Conservation (phyloP, 2,113 vertebrate species). For the Muscicapa adusta region DNA sequence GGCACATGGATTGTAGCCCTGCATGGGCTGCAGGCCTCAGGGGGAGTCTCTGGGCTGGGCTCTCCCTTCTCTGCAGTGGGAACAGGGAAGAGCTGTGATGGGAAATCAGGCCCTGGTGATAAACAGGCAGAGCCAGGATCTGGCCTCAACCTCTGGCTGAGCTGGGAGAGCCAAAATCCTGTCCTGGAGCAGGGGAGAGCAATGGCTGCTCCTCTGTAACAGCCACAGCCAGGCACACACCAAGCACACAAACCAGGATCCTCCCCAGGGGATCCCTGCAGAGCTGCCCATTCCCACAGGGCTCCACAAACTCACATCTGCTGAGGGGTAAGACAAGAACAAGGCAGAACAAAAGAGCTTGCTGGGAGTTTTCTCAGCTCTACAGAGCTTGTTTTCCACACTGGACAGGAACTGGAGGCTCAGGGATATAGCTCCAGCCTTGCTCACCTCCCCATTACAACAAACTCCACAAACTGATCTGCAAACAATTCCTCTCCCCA, state of each 20-base stretch:
- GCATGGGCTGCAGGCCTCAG: not conserved
- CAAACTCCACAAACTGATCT: not conserved
- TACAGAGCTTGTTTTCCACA: not conserved
- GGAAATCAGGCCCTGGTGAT: not conserved
- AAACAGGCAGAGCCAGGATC: not conserved
- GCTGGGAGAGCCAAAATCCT: not conserved
- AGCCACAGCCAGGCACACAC: fast-evolving
- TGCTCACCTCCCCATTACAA: not conserved
- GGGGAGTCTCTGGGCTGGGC: not conserved
- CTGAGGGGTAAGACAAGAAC: not conserved
- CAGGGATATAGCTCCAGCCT: not conserved
- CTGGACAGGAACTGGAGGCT: not conserved
- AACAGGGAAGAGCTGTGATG: not conserved
- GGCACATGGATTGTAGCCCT: not conserved
- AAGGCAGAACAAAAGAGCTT: not conserved
- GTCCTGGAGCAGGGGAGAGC: not conserved
- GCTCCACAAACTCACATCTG: not conserved
- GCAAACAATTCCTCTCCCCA: not conserved
- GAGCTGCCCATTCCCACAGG: not conserved
- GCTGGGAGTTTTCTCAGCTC: not conserved
- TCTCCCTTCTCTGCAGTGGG: not conserved
- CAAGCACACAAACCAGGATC: not conserved
- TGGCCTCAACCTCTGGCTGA: fast-evolving
- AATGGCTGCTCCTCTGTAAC: fast-evolving
- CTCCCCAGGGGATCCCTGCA: fast-evolving